These are phyloP conservation scores for Teleopsis dalmanni DNA, from an alignment of 1,140 invertebrate genomes.

Conservation along the genomic window DNA sequence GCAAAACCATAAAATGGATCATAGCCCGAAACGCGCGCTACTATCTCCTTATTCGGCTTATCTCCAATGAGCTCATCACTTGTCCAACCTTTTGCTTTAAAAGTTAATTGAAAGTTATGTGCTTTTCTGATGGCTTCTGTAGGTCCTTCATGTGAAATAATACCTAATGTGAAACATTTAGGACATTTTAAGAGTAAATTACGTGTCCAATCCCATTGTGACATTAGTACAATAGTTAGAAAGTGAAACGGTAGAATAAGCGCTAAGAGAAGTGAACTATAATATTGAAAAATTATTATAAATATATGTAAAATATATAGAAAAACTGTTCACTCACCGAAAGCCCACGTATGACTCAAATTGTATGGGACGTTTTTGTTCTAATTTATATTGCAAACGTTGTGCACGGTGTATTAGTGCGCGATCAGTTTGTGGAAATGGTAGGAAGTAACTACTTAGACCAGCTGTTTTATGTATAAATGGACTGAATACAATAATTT, in stretches of 20 bases:
- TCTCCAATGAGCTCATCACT: slow-evolving; percentile 53
- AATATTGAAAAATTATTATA: slow-evolving; percentile 47
- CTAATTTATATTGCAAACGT: slow-evolving; percentile 55
- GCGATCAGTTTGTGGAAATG: slow-evolving; percentile 69
- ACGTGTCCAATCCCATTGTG: slow-evolving; percentile 54
- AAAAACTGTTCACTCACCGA: slow-evolving; percentile 17
- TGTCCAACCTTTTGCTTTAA: slow-evolving; percentile 68
- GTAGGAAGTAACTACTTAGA: slow-evolving; percentile 51
- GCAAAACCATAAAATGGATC: slow-evolving; percentile 81
- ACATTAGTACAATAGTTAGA: slow-evolving; percentile 54
- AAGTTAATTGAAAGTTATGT: slow-evolving; percentile 54
- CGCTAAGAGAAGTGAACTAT: slow-evolving; percentile 47
- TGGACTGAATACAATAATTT: no score
- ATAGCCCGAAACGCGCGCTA: slow-evolving; percentile 51
- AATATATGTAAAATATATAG: slow-evolving; percentile 42
- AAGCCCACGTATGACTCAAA: slow-evolving; percentile 53
- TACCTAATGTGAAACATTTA: slow-evolving; percentile 60
- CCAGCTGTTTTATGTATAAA: slow-evolving; percentile 2
- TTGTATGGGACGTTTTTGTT: slow-evolving; percentile 61
- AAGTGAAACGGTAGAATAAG: slow-evolving; percentile 48
- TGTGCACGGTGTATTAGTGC: slow-evolving; percentile 68
- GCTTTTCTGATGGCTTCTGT: slow-evolving; percentile 53
- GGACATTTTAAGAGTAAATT: slow-evolving; percentile 61
- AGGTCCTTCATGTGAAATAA: slow-evolving; percentile 58
- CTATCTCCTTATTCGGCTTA: slow-evolving; percentile 56